phyloP scores from a whole-genome alignment of 2,797 vertebrate genomes.

The Mallotus villosus region DNA sequence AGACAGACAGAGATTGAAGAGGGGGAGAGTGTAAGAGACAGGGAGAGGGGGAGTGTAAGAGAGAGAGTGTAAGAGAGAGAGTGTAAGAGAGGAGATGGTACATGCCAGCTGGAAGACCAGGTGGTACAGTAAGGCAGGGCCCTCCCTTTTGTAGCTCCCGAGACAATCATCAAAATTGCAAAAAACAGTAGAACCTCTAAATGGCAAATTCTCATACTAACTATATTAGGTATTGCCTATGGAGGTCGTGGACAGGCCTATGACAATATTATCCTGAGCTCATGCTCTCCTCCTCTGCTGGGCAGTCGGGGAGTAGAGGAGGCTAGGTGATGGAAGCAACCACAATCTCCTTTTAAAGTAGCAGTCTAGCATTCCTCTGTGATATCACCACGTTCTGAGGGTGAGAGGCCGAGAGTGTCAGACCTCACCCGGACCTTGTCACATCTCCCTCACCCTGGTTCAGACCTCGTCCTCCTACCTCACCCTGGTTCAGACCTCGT shows the following conservation, averaged over 20 bases:
- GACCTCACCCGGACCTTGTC: background rate
- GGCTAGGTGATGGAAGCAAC: constrained; percentile 30
- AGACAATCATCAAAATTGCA: background rate
- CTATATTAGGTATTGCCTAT: too few relatives aligned
- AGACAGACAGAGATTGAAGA: background rate
- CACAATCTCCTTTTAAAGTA: constrained; percentile 41
- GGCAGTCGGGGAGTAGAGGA: too few relatives aligned
- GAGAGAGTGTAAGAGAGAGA: too few relatives aligned
- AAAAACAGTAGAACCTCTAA: too few relatives aligned
- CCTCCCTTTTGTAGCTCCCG: background rate
- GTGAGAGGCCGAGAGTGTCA: constrained; percentile 1
- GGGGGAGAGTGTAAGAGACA: background rate
- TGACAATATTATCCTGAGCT: too few relatives aligned
- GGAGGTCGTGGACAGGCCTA: too few relatives aligned
- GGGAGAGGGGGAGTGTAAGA: background rate
- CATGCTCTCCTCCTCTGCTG: too few relatives aligned
- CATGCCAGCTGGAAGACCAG: too few relatives aligned
- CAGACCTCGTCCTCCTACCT: too few relatives aligned
- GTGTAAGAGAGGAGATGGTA: background rate
- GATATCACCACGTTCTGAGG: constrained; percentile 39
- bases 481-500: too few relatives aligned
- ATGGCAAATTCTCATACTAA: too few relatives aligned
- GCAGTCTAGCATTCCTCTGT: constrained; percentile 29
- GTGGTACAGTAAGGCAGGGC: background rate
- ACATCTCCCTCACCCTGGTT: background rate